A percentile compares a stretch with the other conserved stretches of the same genome.
Evolutionary conservation across 2,888 invertebrate genomes (phyloP).

Genomic region (Galerucella calmariensis): DNA sequence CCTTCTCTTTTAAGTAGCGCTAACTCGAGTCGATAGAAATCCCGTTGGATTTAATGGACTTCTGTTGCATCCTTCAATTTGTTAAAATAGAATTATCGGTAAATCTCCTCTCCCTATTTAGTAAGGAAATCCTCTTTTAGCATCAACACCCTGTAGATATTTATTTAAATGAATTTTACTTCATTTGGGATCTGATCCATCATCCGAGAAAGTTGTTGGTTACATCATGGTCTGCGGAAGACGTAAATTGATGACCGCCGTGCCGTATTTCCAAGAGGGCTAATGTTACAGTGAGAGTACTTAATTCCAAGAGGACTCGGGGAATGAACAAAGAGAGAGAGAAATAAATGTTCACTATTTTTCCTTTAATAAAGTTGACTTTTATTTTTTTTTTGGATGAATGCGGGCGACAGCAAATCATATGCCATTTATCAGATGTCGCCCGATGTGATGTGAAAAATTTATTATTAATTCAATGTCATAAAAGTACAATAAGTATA

Average conservation of each 20-base stretch:
- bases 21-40: slow-evolving; percentile 9
- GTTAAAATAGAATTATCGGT: neutral
- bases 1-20: slow-evolving; percentile 19
- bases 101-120: neutral
- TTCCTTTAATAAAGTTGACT: slow-evolving; percentile 22
- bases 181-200: slow-evolving; percentile 41
- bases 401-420: slow-evolving; percentile 31
- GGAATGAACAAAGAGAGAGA: neutral
- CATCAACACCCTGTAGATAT: slow-evolving; percentile 6
- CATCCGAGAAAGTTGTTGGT: slow-evolving; percentile 32
- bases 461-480: slow-evolving; percentile 19
- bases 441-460: slow-evolving; percentile 17
- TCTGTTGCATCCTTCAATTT: neutral
- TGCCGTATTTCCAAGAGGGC: slow-evolving; percentile 36
- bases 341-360: slow-evolving; percentile 12
- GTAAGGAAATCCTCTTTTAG: neutral
- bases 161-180: slow-evolving; percentile 38
- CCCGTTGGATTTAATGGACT: slow-evolving; percentile 12
- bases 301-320: slow-evolving; percentile 30
- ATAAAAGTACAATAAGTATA: too few species aligned
- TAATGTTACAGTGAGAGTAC: slow-evolving; percentile 36
- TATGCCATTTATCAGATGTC: slow-evolving; percentile 29
- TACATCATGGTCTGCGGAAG: slow-evolving; percentile 43
- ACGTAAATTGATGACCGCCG: slow-evolving; percentile 48
- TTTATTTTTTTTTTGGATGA: slow-evolving; percentile 18